Evolutionary conservation across 2,113 vertebrate species (phyloP).

Genomic region (Synchiropus splendidus): DNA sequence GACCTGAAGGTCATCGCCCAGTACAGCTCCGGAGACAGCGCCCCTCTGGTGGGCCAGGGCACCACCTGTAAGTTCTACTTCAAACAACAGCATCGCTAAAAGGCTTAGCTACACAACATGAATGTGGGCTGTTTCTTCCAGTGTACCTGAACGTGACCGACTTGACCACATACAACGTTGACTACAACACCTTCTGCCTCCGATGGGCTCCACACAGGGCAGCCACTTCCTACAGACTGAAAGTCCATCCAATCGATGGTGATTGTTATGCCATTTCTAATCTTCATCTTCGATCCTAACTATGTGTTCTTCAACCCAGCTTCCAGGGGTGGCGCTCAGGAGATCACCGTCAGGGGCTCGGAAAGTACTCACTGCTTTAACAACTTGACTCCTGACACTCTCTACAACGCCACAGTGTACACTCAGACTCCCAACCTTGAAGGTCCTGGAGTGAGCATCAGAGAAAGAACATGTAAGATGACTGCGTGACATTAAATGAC

Average conservation of each 20-base stretch:
- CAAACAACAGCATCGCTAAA: no score
- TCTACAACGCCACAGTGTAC: conserved; percentile 82
- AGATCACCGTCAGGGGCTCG: conserved; percentile 84
- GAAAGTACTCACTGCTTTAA: conserved; percentile 85
- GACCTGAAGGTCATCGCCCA: conserved; percentile 86
- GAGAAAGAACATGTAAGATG: conserved; percentile 79
- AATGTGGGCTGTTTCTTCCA: conserved; percentile 29
- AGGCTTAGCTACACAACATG: no score
- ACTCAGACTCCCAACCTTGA: conserved; percentile 91
- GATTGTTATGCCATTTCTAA: conserved; percentile 18
- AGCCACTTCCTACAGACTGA: conserved; percentile 91
- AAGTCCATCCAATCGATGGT: conserved; percentile 82
- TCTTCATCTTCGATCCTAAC: no score
- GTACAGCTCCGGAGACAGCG: conserved; percentile 83
- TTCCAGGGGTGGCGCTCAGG: conserved; percentile 73
- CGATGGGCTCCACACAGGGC: conserved; percentile 84
- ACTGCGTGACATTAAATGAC: no score
- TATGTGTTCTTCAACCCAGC: conserved; percentile 24
- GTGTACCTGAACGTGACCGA: conserved; percentile 93
- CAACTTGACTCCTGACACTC: conserved; percentile 78
- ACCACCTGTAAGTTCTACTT: conserved; percentile 75
- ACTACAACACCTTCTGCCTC: conserved; percentile 83
- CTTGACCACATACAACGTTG: conserved; percentile 80
- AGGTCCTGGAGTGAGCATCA: conserved; percentile 82
- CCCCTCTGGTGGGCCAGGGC: conserved; percentile 80